These are phyloP conservation scores for Bombus consobrinus DNA, from an alignment of 1,140 invertebrate genomes.

Conservation along the genomic window DNA sequence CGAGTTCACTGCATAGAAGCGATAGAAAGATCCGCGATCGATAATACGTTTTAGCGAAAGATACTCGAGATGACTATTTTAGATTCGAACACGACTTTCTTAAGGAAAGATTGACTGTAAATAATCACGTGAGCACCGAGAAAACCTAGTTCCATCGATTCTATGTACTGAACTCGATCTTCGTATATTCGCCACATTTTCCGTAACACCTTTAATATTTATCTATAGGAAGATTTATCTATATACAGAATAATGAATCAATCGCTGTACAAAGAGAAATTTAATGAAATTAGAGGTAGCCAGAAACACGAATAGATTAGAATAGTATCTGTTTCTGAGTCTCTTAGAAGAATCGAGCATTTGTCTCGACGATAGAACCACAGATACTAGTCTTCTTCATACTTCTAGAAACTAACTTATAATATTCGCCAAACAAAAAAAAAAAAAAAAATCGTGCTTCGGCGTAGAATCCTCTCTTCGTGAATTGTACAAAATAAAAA, in stretches of 20 bases:
- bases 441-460: conserved; percentile 6
- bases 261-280: conserved; percentile 7
- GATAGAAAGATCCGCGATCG: too few species aligned
- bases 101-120: neutral
- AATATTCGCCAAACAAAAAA: neutral
- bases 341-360: neutral
- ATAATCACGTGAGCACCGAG: neutral
- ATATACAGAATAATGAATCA: neutral
- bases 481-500: conserved; percentile 9
- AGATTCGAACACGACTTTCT: neutral
- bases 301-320: conserved; percentile 14
- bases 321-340: conserved; percentile 18
- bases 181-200: neutral
- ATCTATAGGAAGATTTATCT: neutral
- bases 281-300: neutral
- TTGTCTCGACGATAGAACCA: neutral
- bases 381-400: conserved; percentile 15
- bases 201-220: neutral
- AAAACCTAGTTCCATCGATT: neutral
- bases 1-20: neutral
- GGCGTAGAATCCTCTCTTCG: neutral
- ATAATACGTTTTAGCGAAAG: too few species aligned
- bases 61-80: neutral
- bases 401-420: neutral
- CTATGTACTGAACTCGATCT: neutral